Percentiles rank a stretch among this genome's conserved stretches.
These are phyloP conservation scores for Eupithecia insigniata DNA, from an alignment of 2,888 invertebrate species.

Conservation along the genomic window DNA sequence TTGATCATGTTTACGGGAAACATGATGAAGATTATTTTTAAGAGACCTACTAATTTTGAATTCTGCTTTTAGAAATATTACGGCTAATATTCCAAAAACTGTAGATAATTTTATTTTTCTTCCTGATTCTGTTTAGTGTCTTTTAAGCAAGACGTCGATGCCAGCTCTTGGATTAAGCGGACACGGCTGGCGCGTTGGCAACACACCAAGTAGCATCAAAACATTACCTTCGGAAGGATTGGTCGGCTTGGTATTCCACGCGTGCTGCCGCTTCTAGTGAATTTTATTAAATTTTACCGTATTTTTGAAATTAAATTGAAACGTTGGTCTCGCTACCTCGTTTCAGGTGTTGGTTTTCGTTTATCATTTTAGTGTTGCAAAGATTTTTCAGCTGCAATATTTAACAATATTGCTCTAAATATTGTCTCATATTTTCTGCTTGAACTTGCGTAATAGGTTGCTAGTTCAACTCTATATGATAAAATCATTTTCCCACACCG, in stretches of 20 bases:
- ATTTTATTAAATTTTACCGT: constrained; percentile 14
- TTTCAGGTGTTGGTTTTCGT: background rate
- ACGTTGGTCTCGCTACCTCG: background rate
- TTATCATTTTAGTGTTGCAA: background rate
- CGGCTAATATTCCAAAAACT: background rate
- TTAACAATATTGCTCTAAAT: background rate
- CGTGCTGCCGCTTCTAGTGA: constrained; percentile 25
- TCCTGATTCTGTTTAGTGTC: background rate
- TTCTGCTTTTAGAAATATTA: too few species aligned
- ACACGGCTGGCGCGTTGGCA: constrained; percentile 25
- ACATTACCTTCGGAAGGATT: constrained; percentile 29
- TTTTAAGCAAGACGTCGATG: background rate
- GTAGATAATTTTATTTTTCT: background rate
- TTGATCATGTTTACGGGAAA: too few species aligned
- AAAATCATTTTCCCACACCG: background rate
- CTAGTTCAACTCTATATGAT: background rate
- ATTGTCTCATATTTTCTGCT: background rate
- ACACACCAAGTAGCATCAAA: constrained; percentile 33
- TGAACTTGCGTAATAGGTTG: background rate
- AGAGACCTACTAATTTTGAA: background rate
- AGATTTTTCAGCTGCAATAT: background rate
- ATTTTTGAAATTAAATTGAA: constrained; percentile 17
- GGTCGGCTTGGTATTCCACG: constrained; percentile 26
- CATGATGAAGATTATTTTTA: background rate
- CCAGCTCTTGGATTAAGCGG: constrained; percentile 2